Conservation (phyloP, 2,888 invertebrate genomes). For the Tetheella fluctuosa region DNA sequence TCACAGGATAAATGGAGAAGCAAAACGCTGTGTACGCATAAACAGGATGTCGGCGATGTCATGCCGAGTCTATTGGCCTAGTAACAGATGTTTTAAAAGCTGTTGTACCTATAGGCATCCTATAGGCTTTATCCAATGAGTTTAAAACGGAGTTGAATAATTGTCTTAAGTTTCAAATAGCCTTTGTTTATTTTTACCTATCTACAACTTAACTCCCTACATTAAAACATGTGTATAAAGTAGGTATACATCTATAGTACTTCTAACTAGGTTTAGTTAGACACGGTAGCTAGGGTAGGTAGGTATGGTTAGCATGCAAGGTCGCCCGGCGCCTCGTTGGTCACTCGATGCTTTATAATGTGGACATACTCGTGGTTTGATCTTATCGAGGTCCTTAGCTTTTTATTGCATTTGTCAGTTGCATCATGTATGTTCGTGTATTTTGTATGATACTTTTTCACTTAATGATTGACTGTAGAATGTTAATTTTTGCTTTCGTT, state of each 20-base stretch:
- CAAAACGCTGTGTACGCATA: no score
- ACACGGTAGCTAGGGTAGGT: slow-evolving; percentile 28
- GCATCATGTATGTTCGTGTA: slow-evolving; percentile 9
- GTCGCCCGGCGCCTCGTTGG: slow-evolving; percentile 79
- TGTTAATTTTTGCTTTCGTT: no score
- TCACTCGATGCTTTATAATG: slow-evolving; percentile 51
- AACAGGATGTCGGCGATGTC: no score
- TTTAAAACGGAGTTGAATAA: no score
- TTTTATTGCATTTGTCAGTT: slow-evolving; percentile 3
- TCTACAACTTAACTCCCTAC: neutral
- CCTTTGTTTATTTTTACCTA: neutral
- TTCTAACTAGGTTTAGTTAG: slow-evolving; percentile 57
- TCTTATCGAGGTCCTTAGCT: neutral
- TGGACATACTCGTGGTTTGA: slow-evolving; percentile 56
- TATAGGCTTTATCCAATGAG: no score
- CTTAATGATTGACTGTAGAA: neutral
- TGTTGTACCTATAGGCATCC: no score
- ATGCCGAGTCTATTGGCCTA: no score
- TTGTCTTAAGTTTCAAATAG: neutral
- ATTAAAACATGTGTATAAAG: neutral
- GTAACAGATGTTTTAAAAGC: no score
- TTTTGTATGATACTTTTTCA: neutral
- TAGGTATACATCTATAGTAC: neutral
- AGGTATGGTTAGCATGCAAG: slow-evolving; percentile 67
- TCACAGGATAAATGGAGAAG: no score